Percentiles rank a stretch among this genome's conserved stretches.
Conservation (phyloP, 2,888 invertebrate species). For the Orchesellides sinensis region DNA sequence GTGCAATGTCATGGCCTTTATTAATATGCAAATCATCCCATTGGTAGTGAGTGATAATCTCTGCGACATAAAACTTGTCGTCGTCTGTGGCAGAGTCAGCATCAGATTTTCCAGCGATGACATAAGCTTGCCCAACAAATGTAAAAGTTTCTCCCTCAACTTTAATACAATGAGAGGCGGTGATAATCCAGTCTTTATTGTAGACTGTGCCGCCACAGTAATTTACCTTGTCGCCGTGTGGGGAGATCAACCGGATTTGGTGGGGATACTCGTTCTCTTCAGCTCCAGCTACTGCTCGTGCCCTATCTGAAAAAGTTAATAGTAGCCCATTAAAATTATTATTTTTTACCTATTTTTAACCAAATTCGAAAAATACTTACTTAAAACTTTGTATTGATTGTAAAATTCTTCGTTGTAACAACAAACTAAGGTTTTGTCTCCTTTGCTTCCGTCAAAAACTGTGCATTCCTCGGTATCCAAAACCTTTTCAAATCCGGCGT, state of each 20-base stretch:
- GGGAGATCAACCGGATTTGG: slow-evolving; percentile 13
- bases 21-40: background rate
- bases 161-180: slow-evolving; percentile 27
- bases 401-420: too few species aligned
- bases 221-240: too few species aligned
- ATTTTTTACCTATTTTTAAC: too few species aligned
- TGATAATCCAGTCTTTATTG: slow-evolving; percentile 49
- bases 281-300: slow-evolving; percentile 19
- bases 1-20: slow-evolving; percentile 28
- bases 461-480: too few species aligned
- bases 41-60: slow-evolving; percentile 19
- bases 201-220: slow-evolving; percentile 59
- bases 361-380: too few species aligned
- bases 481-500: too few species aligned
- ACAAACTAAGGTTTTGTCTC: too few species aligned
- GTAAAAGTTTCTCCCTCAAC: too few species aligned
- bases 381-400: too few species aligned
- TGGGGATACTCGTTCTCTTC: slow-evolving; percentile 54
- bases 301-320: slow-evolving; percentile 2
- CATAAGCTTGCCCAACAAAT: slow-evolving; percentile 1
- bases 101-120: slow-evolving; percentile 27
- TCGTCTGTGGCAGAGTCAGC: background rate
- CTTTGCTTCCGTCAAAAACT: too few species aligned
- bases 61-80: slow-evolving; percentile 10
- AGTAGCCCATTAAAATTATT: too few species aligned